Evolutionary conservation across 2,797 vertebrate genomes (phyloP), one percentile per base, ranked within the genome.

Genomic region (Fringilla coelebs): DNA sequence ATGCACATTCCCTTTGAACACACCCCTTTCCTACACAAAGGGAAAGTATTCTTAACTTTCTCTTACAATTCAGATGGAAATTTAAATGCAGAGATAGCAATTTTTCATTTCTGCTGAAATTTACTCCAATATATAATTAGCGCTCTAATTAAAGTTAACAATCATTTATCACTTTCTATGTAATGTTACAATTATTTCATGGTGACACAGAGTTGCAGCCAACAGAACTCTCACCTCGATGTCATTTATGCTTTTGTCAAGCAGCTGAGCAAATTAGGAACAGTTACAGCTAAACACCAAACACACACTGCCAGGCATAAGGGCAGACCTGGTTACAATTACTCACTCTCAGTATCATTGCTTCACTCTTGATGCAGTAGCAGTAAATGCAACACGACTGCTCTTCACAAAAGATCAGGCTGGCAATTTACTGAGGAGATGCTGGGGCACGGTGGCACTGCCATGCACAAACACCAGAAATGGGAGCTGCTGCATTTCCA

Each of bases 221-320:
- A 49, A 32, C 60, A 74, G 73, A 65, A 76, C 60, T 60, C 93
- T 76, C 63, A 49, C 51, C 87, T 91, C 74, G 45, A 74, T 71
- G 51, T 61, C 82, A 40, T 24, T 71, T 32, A 58, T 29, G 77
- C 51, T 83, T 80, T 60, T 62, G 21, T 75, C 84, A 79, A 80
- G 51, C 68, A 77, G 73, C 65, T 55, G 58, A 88, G 71, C 55
- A 67, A 66, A 89, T 83, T 46, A 92, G 76, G 89, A 95, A 9
- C 48, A 62, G 46, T 81, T 73, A 58, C 54, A 52, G 71, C 76
- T 45, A 45, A 77, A 75, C 28, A 54, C 28, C 48, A 40, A 88
- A 51, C 21, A 62, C 18, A 34, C 9, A 1, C 54, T 51, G 70
- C 34, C 51, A 66, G 77, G 17, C 62, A 5, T 13, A 65, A 86